Evolutionary conservation across 1,140 invertebrate genomes (phyloP).

Genomic region (Acyrthosiphon pisum): DNA sequence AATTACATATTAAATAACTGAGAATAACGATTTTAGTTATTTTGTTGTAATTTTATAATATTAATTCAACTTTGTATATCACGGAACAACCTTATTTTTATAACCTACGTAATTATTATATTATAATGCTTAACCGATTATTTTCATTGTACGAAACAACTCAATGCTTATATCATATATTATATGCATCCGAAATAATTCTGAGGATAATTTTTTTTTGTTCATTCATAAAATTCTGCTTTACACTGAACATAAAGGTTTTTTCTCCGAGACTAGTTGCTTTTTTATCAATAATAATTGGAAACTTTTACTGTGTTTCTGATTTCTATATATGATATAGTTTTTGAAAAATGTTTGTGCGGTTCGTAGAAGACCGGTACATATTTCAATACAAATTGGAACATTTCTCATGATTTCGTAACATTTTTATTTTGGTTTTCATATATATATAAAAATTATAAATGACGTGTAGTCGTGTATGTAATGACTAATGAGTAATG

Average conservation of each 20-base stretch:
- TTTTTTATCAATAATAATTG: not conserved
- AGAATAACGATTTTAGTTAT: no score
- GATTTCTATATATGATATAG: not conserved
- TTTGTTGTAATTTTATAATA: no score
- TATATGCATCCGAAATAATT: not conserved
- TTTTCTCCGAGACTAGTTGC: not conserved
- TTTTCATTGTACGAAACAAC: not conserved
- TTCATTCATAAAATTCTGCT: not conserved
- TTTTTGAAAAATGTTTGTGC: not conserved
- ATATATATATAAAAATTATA: not conserved
- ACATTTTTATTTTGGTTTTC: not conserved
- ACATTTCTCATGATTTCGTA: not conserved
- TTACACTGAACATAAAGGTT: not conserved
- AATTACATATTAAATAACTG: no score
- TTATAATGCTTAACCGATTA: no score
- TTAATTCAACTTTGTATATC: not conserved
- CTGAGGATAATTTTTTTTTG: not conserved
- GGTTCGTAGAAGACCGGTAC: not conserved
- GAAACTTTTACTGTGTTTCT: not conserved
- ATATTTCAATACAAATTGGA: not conserved
- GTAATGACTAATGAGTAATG: not conserved
- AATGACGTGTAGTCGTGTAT: no score
- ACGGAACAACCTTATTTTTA: not conserved
- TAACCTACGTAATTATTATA: not conserved
- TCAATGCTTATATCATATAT: no score